Conservation (phyloP, 1,140 invertebrate genomes). For the Saccostrea glomerata region DNA sequence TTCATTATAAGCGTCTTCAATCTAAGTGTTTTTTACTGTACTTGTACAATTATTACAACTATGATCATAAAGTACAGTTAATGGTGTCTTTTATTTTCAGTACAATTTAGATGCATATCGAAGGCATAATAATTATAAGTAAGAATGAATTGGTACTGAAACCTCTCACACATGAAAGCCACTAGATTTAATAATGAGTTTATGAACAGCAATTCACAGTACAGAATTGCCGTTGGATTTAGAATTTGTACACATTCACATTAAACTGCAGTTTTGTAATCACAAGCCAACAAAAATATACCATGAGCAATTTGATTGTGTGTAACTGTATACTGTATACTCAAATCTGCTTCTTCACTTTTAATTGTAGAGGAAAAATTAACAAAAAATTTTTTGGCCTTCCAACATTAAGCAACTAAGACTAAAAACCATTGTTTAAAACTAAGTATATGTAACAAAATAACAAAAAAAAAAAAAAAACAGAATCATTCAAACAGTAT, state of each 20-base stretch:
- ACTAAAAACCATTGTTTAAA: background rate
- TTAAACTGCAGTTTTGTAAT: too few relatives aligned
- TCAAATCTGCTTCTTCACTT: too few relatives aligned
- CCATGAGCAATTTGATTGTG: too few relatives aligned
- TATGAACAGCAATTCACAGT: background rate
- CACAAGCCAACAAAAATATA: too few relatives aligned
- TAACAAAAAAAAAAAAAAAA: background rate
- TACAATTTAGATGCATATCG: slow-evolving; percentile 21
- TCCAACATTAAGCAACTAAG: background rate
- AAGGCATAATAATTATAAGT: slow-evolving; percentile 14
- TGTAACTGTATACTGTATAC: too few relatives aligned
- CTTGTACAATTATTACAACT: too few relatives aligned
- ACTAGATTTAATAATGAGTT: background rate
- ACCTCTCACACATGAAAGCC: background rate
- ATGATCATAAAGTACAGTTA: background rate
- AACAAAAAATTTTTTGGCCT: background rate
- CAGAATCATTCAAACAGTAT: background rate
- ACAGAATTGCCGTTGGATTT: background rate
- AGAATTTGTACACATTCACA: background rate
- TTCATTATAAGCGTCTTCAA: too few relatives aligned
- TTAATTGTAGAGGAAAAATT: too few relatives aligned
- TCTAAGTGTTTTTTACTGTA: too few relatives aligned
- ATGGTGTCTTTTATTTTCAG: slow-evolving; percentile 10
- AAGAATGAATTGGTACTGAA: background rate
- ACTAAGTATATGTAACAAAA: background rate